Evolutionary conservation across 2,888 invertebrate species (phyloP).

Genomic region (Cataglyphis rosenhaueri): DNA sequence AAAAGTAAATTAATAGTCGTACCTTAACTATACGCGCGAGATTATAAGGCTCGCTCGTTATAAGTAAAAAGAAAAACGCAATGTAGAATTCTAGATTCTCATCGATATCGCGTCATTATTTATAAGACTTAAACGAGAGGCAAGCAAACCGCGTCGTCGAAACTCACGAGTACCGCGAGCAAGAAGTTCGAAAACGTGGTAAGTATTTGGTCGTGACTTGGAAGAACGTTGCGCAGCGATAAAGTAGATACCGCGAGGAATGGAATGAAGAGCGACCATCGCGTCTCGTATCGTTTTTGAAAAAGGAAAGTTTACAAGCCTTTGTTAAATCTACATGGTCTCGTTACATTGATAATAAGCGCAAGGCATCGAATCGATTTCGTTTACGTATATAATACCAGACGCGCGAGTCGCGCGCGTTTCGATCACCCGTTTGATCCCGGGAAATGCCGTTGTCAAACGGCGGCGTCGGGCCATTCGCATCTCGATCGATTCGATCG

Average conservation of each 20-base stretch:
- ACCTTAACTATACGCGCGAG: background rate
- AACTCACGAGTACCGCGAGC: background rate
- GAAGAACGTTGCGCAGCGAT: conserved; percentile 34
- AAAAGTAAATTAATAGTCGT: conserved; percentile 24
- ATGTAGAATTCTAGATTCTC: conserved; percentile 3
- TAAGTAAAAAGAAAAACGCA: conserved; percentile 8
- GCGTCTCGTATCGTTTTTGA: background rate
- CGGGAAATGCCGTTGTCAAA: background rate
- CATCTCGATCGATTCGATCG: conserved; percentile 44
- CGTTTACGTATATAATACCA: conserved; percentile 40
- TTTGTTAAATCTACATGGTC: conserved; percentile 23
- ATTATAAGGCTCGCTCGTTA: conserved; percentile 14
- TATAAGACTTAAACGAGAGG: background rate
- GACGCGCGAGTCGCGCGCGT: conserved; percentile 1
- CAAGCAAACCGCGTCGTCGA: background rate
- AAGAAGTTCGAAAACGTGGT: conserved; percentile 27
- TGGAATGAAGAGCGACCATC: conserved; percentile 15
- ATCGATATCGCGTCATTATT: conserved; percentile 16
- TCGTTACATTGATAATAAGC: conserved; percentile 47
- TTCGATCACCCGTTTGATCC: background rate
- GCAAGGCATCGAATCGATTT: conserved; percentile 48
- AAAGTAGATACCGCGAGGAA: conserved; percentile 37
- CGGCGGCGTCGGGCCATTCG: background rate
- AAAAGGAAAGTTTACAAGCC: conserved; percentile 30
- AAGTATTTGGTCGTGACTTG: conserved; percentile 42